phyloP scores from a whole-genome alignment of 1,140 invertebrate genomes.

The Microvelia longipes region DNA sequence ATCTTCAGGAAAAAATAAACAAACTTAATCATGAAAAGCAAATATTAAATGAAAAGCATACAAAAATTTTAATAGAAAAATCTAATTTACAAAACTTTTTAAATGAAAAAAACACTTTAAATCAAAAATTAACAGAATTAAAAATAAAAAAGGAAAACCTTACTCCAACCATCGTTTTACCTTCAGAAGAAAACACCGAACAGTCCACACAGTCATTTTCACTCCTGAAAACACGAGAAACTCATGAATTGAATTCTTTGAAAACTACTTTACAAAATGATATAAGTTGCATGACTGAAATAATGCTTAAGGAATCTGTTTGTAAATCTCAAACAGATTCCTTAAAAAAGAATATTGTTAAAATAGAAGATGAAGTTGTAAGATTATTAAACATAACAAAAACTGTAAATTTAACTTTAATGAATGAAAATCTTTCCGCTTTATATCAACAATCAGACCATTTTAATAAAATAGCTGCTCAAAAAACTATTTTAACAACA shows the following conservation, averaged over 20 bases:
- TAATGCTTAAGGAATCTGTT: neutral
- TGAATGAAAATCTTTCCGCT: neutral
- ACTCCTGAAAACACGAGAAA: neutral
- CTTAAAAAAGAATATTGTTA: neutral
- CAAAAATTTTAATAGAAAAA: neutral
- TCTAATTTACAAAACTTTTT: neutral
- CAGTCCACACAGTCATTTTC: neutral
- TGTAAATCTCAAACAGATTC: neutral
- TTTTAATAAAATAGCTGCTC: neutral
- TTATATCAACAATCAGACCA: neutral
- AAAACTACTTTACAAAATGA: neutral
- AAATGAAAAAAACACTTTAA: neutral
- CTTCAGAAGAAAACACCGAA: neutral
- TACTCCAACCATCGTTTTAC: neutral
- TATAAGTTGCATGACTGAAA: neutral
- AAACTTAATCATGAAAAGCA: neutral
- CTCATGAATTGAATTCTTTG: neutral
- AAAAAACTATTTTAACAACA: neutral
- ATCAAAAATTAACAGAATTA: neutral
- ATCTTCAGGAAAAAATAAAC: neutral
- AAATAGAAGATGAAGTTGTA: neutral
- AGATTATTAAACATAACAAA: neutral
- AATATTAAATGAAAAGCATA: neutral
- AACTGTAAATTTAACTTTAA: neutral
- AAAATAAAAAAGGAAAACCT: neutral